These are phyloP conservation scores for Nephila pilipes DNA, from an alignment of 1,140 invertebrate genomes.

Conservation along the genomic window DNA sequence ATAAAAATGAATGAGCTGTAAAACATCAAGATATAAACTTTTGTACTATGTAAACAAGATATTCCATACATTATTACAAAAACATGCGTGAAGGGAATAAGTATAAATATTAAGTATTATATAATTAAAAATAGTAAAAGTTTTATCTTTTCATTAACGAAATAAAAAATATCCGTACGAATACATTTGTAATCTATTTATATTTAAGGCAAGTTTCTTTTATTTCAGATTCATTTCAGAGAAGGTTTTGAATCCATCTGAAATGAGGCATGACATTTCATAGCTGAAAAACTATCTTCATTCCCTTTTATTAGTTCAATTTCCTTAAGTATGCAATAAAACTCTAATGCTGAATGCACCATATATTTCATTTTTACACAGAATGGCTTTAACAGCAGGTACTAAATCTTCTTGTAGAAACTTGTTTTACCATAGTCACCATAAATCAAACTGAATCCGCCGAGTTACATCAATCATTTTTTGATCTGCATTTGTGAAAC, in stretches of 20 bases:
- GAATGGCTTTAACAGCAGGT: background rate
- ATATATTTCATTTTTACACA: slow-evolving; percentile 45
- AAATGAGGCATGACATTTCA: slow-evolving; percentile 41
- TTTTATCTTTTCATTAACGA: too few species aligned
- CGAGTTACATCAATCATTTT: slow-evolving; percentile 50
- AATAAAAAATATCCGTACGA: too few species aligned
- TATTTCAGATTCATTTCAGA: background rate
- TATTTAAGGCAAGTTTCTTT: too few species aligned
- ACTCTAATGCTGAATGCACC: slow-evolving; percentile 4
- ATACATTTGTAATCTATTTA: too few species aligned
- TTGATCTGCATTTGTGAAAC: slow-evolving; percentile 61
- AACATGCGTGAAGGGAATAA: too few species aligned
- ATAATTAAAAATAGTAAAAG: too few species aligned
- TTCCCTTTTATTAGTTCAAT: slow-evolving; percentile 59
- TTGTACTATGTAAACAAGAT: too few species aligned
- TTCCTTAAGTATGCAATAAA: slow-evolving; percentile 52
- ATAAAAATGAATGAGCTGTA: too few species aligned
- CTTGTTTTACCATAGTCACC: slow-evolving; percentile 37
- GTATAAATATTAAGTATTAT: too few species aligned
- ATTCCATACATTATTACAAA: too few species aligned
- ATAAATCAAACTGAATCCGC: slow-evolving; percentile 55
- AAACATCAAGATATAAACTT: too few species aligned
- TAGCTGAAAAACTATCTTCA: slow-evolving; percentile 47
- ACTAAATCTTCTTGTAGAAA: slow-evolving; percentile 40
- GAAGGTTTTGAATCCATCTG: background rate